Evolutionary conservation across 1,140 invertebrate species (phyloP).

Genomic region (Lepidotrigona ventralis): DNA sequence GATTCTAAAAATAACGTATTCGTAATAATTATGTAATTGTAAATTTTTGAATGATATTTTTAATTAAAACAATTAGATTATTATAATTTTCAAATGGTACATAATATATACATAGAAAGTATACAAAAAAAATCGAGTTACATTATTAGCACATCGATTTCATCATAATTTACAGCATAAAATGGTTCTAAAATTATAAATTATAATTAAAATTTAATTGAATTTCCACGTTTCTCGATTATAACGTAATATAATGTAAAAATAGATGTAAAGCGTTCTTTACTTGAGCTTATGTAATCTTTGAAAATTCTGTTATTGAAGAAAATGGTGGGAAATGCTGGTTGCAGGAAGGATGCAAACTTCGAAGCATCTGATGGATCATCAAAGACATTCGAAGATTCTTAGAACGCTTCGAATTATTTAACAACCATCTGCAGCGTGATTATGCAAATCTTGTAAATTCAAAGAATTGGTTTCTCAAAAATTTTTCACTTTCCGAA

Average conservation of each 20-base stretch:
- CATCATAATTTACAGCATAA: not conserved
- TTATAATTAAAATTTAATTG: not conserved
- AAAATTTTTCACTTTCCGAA: not conserved
- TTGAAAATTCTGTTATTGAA: not conserved
- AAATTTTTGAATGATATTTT: no score
- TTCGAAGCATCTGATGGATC: not conserved
- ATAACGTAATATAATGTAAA: not conserved
- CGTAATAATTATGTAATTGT: no score
- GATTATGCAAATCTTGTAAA: not conserved
- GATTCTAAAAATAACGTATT: no score
- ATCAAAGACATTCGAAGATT: slow-evolving; percentile 13
- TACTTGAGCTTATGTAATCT: not conserved
- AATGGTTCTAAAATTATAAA: not conserved
- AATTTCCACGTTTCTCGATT: not conserved
- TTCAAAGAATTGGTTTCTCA: not conserved
- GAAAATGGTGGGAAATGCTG: not conserved
- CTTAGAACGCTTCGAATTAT: slow-evolving; percentile 9
- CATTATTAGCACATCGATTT: no score
- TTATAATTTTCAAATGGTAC: no score
- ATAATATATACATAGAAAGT: no score
- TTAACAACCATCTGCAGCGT: not conserved
- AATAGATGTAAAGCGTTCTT: no score
- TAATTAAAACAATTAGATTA: no score
- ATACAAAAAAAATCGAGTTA: no score
- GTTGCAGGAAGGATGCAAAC: not conserved